phyloP scores from a whole-genome alignment of 2,113 vertebrate species.

The Rutilus rutilus region DNA sequence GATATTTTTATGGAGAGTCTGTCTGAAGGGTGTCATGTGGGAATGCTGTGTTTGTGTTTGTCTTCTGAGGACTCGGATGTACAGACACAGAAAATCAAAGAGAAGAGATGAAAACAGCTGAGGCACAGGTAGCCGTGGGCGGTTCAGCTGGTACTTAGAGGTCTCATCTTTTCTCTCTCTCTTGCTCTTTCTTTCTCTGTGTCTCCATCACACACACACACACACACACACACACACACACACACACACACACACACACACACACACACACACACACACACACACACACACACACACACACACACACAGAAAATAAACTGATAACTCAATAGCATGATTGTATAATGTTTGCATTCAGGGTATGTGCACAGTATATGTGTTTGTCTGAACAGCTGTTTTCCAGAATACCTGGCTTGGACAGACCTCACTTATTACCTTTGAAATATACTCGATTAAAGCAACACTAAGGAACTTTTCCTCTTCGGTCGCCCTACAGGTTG shows the following conservation, averaged over 20 bases:
- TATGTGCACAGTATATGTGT: background rate
- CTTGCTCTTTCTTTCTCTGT: background rate
- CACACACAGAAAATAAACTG: background rate
- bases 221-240: background rate
- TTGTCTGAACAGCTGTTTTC: background rate
- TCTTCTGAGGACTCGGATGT: constrained; percentile 39
- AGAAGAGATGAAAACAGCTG: constrained; percentile 41
- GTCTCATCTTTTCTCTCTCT: constrained; percentile 20
- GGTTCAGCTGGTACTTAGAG: constrained; percentile 37
- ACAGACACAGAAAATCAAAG: constrained; percentile 49
- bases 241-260: no score
- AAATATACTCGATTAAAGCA: background rate
- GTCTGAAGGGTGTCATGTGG: constrained; percentile 25
- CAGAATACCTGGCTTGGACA: background rate
- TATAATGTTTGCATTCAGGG: background rate
- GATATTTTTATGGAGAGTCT: constrained; percentile 32
- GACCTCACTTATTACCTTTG: background rate
- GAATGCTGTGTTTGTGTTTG: constrained; percentile 28
- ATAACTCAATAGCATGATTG: background rate
- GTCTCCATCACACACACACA: constrained; percentile 3
- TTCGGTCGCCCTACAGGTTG: no score
- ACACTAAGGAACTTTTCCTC: no score
- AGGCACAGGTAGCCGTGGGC: constrained; percentile 39
- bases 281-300: no score
- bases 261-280: no score